phyloP scores from a whole-genome alignment of 2,888 invertebrate genomes.

The Tromatobia lineatoria region DNA sequence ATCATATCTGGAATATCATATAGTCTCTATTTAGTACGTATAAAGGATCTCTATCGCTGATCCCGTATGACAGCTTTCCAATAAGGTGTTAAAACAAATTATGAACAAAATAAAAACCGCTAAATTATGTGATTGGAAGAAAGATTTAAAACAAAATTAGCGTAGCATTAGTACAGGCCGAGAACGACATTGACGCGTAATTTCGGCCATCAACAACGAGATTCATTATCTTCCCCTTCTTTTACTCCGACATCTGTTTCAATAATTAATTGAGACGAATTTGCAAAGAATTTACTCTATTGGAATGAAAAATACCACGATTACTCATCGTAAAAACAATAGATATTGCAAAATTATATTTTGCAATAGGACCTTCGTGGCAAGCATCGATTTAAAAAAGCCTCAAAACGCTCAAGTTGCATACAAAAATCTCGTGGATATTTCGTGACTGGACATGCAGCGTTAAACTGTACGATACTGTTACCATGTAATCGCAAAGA shows the following conservation, averaged over 20 bases:
- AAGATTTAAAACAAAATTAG: conserved; percentile 5
- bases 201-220: conserved; percentile 17
- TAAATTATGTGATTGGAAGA: conserved; percentile 3
- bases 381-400: conserved; percentile 15
- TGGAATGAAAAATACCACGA: conserved; percentile 18
- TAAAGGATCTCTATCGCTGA: conserved; percentile 17
- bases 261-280: background rate
- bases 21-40: conserved; percentile 28
- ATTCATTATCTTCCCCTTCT: conserved; percentile 10
- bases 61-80: conserved; percentile 11
- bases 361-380: background rate
- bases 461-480: conserved; percentile 47
- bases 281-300: background rate
- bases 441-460: conserved; percentile 24
- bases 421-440: conserved; percentile 21
- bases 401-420: conserved; percentile 21
- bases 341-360: conserved; percentile 9
- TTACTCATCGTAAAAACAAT: background rate
- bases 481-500: conserved; percentile 52
- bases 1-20: conserved; percentile 25
- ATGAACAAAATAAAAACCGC: background rate
- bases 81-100: background rate
- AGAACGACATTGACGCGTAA: background rate
- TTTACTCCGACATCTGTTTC: background rate
- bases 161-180: conserved; percentile 25